These are phyloP conservation scores for Gadus macrocephalus DNA, from an alignment of 2,113 vertebrate genomes.

Conservation along the genomic window DNA sequence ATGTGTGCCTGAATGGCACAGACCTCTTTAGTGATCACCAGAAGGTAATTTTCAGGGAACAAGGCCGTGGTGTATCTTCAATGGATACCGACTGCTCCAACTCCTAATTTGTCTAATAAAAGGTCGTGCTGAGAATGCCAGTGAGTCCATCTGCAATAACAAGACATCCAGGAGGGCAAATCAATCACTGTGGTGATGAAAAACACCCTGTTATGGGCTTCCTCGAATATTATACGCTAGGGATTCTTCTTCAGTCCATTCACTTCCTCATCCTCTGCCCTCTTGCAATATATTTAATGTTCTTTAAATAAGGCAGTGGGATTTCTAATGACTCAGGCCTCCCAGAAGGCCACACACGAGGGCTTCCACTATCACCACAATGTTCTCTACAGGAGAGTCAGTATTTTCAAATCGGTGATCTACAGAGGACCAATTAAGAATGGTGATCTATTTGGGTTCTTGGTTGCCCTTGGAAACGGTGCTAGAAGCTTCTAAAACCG, in stretches of 20 bases:
- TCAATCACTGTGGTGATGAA: slow-evolving; percentile 21
- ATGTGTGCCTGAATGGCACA: slow-evolving; percentile 14
- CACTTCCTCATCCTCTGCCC: background rate
- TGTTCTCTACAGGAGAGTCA: background rate
- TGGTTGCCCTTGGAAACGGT: background rate
- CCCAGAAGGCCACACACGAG: background rate
- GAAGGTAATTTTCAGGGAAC: slow-evolving; percentile 33
- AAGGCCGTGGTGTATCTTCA: slow-evolving; percentile 1
- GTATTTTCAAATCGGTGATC: too few species aligned
- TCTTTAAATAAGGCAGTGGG: slow-evolving; percentile 2
- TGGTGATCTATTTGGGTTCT: background rate
- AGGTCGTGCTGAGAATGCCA: slow-evolving; percentile 41
- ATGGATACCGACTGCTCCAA: slow-evolving; percentile 6
- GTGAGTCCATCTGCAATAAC: slow-evolving; percentile 32
- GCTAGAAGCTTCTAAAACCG: background rate
- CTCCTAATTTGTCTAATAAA: background rate
- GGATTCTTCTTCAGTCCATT: slow-evolving; percentile 6
- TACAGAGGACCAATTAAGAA: background rate
- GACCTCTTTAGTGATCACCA: slow-evolving; percentile 4
- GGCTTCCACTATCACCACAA: background rate
- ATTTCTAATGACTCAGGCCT: background rate
- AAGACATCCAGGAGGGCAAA: slow-evolving; percentile 3
- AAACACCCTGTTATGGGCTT: slow-evolving; percentile 26
- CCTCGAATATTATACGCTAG: background rate
- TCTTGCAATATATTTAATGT: background rate